Base-by-base conservation (phyloP, 2,113 vertebrate genomes). In the Apteryx mantelli region DNA sequence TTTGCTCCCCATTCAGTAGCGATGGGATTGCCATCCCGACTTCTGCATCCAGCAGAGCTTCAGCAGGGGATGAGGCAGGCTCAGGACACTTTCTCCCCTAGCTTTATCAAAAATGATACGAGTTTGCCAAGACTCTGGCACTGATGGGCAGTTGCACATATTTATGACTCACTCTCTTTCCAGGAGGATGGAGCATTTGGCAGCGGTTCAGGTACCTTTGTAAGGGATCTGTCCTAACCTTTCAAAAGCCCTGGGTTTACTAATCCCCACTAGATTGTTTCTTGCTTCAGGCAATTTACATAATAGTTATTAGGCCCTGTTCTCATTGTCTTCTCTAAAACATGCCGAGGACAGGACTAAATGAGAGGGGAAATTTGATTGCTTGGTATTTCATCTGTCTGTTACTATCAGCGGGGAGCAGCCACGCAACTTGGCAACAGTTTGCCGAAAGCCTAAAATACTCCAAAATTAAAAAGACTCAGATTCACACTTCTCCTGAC, bases 301-400 rank as follows among this genome's bases (percentile, higher is more conserved):
- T 68, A 48, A 63, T 53, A 86, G 58, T 82, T 91, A 95, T 82
- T 74, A 96, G 87, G n/a, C 46, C 28, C 53, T 77, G 55, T 60
- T 79, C 64, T 61, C 71, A 58, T 84, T 88, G 52, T 87, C 55
- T 80, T 77, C 25, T 50, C 36, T 88, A 60, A 81, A 94, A 83
- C 22, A 52, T 5, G 38, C 1, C 0, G 50, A 88, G 38, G 63
- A 92, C 65, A 55, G 60, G 26, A 44, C 44, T 90, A 83, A 94
- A 91, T 65, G 40, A 90, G 78, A 76, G 20, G 44, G 48, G 24
- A 84, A 91, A 77, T 83, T 91, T 92, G 82, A 84, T 71, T 93
- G 88, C 91, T 95, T 81, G 34, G 87, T 87, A 77, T 89, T 96
- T 95, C 61, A 63, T 82, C 70, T 95, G 94, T 26, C 70, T 80